Evolutionary conservation across 2,113 vertebrate genomes (phyloP), one percentile per base, ranked within the genome.

Genomic region (Pheucticus melanocephalus): DNA sequence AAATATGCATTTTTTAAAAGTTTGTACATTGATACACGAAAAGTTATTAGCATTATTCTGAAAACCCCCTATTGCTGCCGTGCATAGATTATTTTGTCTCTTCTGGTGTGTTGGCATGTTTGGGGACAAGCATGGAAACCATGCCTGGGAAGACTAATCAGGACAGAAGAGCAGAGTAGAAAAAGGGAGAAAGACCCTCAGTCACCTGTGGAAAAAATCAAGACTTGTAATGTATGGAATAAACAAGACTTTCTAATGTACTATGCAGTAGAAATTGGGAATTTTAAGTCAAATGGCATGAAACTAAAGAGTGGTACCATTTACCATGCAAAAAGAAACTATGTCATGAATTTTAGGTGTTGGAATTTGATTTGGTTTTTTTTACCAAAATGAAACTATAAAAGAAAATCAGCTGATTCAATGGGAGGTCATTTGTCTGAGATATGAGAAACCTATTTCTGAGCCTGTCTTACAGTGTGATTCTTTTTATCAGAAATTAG

Each of bases 391-490:
- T 70, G 6, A 70, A 94, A 44, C 22, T 24, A 16, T 65, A 40
- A 44, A 75, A 79, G 19, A 90, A 92, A 88, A 60, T 11, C 22
- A 61, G 3, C 16, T 45, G 28, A 2, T 69, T 82, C 15, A 22
- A 11, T 54, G 19, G 11, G 12, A 82, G 39, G 31, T 86, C 16
- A 40, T 15, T 90, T 27, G 2, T 40, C 23, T 66, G 33, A 66
- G 20, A 25, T 57, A 42, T 2, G 7, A 57, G 65, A 89, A 81
- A 75, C 12, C 2, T 66, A 3, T 54, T 33, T 79, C 64, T 27
- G 33, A 42, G 21, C 5, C 0, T 53, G 4, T 73, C 20, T 66
- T 31, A 21, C 2, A 31, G 4, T 2, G 0, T 25, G n/a, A 87
- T 40, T 70, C 17, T 59, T n/a, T 35, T 86, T 83, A 50, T 75